phyloP scores from a whole-genome alignment of 92 coral and sea anemone genomes.

The Phymanthus crucifer region DNA sequence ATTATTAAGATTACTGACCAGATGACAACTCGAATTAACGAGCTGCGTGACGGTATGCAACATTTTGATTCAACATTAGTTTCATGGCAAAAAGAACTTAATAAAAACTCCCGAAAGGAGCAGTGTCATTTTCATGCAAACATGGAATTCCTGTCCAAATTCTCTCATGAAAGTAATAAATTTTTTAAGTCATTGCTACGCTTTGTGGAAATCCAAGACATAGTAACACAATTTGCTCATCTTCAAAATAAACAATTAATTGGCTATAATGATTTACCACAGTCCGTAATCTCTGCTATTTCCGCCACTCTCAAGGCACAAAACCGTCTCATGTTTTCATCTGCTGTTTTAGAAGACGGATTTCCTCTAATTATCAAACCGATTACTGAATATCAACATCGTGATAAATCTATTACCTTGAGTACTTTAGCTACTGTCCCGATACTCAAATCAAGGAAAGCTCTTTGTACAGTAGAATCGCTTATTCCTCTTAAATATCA shows the following conservation, averaged over 20 bases:
- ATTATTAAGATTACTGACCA: constrained; percentile 27
- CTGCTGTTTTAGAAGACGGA: constrained; percentile 6
- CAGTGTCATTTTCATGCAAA: constrained; percentile 6
- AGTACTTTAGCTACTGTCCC: constrained; percentile 6
- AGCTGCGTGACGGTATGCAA: background rate
- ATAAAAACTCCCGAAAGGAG: background rate
- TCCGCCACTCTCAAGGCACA: background rate
- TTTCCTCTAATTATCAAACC: constrained; percentile 6
- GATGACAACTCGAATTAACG: constrained; percentile 1
- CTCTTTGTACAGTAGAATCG: background rate
- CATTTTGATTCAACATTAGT: background rate
- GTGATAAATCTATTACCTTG: background rate
- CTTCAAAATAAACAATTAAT: background rate
- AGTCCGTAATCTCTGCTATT: background rate
- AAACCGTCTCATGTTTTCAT: background rate
- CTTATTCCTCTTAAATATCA: background rate
- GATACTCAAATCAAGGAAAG: background rate
- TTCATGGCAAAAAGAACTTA: background rate
- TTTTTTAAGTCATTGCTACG: background rate
- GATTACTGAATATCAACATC: constrained; percentile 5
- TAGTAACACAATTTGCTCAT: background rate
- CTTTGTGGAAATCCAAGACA: background rate
- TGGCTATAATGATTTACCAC: background rate
- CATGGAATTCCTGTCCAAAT: background rate
- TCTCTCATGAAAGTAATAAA: background rate